Evolutionary conservation across 1,140 invertebrate genomes (phyloP), one percentile per base, ranked within the genome.

Genomic region (Stenopsyche tienmushanensis): DNA sequence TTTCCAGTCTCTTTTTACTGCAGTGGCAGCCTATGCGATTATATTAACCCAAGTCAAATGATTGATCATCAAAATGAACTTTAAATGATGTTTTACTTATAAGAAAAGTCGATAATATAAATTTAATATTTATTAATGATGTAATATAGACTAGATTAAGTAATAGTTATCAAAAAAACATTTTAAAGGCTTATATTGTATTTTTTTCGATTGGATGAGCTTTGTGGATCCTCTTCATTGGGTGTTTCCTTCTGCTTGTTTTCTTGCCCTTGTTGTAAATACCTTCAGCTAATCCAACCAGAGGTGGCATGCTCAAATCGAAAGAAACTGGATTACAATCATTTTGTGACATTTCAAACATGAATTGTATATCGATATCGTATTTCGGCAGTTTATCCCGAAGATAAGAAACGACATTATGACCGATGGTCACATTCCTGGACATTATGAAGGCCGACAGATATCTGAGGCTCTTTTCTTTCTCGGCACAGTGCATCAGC

Each of bases 371-470:
- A 72, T 92, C 89, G 1, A 94, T 90, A 69, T 90, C 88, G 72
- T 91, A 92, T 66, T 84, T 85, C 0, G 85, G 85, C 24, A 88
- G 70, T 73, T 88, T 88, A 67, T 86, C 86, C 25, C 83, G 75
- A 20, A 81, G 69, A 26, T 80, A 81, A 1, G 77, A 77, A 74
- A 81, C 83, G 72, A 75, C 88, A 73, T 80, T 90, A 83, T 78
- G 88, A 74, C 70, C 84, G 71, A 69, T 84, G 70, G 77, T 84
- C 77, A 71, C 83, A 78, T 50, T 82, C 25, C 91, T 80, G 44
- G 90, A 90, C 76, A 94, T 84, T 44, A 93, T 85, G 71, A 93
- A 88, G n/a, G 90, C 90, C 21, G 90, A 92, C 3, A 94, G 77
- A 73, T 93, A 94, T 45, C 91, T 82, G 0, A 88, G 85, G 59